Evolutionary conservation across 1,140 invertebrate species (phyloP).

Genomic region (Mesaphorura yosii): DNA sequence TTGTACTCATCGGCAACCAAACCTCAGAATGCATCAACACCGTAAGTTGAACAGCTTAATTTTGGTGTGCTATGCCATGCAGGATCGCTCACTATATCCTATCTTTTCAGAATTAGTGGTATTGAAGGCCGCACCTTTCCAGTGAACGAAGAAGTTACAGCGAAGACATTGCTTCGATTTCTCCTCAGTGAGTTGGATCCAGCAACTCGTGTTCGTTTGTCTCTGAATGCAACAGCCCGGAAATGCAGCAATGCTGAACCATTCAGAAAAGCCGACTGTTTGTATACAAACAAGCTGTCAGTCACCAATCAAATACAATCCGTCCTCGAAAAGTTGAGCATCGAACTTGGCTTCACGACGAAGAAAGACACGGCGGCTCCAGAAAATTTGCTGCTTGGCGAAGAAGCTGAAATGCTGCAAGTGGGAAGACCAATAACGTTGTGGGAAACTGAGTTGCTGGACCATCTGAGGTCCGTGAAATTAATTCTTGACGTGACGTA

Average conservation of each 20-base stretch:
- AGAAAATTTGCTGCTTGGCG: neutral
- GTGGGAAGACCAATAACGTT: neutral
- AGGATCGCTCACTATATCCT: too few relatives aligned
- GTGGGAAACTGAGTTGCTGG: constrained; percentile 17
- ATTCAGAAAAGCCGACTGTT: too few relatives aligned
- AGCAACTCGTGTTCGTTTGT: constrained; percentile 12
- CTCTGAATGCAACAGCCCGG: neutral
- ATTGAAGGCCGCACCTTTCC: constrained; percentile 17
- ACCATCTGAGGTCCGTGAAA: constrained; percentile 18
- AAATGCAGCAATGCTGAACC: neutral
- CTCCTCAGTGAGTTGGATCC: constrained; percentile 25
- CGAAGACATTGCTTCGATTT: constrained; percentile 23
- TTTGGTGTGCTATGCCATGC: too few relatives aligned
- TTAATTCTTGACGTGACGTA: constrained; percentile 13
- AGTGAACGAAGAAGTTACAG: constrained; percentile 15
- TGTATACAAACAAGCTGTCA: constrained; percentile 7
- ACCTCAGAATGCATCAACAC: too few relatives aligned
- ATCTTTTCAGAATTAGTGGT: constrained; percentile 15
- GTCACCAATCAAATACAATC: constrained; percentile 19
- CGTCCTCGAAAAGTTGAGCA: constrained; percentile 6
- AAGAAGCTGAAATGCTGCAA: too few relatives aligned
- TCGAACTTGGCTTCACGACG: neutral
- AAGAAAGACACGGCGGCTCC: neutral
- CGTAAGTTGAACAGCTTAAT: too few relatives aligned
- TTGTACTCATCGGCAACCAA: constrained; percentile 20